Percentiles rank a stretch among this genome's conserved stretches.
These are phyloP conservation scores for Oncorhynchus keta DNA, from an alignment of 2,113 vertebrate genomes.

Conservation along the genomic window DNA sequence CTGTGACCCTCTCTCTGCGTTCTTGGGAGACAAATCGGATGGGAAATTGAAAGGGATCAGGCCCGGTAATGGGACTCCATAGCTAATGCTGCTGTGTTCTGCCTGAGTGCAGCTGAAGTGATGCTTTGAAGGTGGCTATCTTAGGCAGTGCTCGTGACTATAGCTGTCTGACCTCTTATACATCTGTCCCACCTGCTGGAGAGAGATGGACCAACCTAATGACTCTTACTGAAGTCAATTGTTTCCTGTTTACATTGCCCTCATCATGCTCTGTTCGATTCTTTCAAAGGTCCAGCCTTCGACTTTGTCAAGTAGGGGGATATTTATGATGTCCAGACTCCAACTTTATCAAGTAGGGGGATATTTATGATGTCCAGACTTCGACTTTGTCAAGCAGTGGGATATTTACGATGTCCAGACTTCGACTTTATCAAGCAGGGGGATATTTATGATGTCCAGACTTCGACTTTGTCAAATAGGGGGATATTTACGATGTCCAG, in stretches of 20 bases:
- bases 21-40: conserved; percentile 23
- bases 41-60: conserved; percentile 17
- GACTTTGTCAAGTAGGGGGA: conserved; percentile 23
- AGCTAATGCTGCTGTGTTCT: conserved; percentile 15
- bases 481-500: too few relatives aligned
- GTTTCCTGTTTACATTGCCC: conserved; percentile 11
- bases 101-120: background rate
- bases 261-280: conserved; percentile 13
- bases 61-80: background rate
- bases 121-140: conserved; percentile 12
- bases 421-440: too few relatives aligned
- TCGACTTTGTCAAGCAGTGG: conserved; percentile 17
- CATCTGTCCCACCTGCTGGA: conserved; percentile 38
- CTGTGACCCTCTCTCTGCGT: conserved; percentile 54
- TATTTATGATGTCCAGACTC: conserved; percentile 42
- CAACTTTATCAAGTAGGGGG: too few relatives aligned
- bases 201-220: conserved; percentile 14
- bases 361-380: too few relatives aligned
- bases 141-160: conserved; percentile 1
- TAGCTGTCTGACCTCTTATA: background rate
- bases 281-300: conserved; percentile 16
- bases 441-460: too few relatives aligned
- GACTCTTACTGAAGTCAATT: background rate
- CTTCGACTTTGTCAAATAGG: too few relatives aligned
- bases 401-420: conserved; percentile 43